Evolutionary conservation across 2,888 invertebrate species (phyloP).

Genomic region (Meteorus colon): DNA sequence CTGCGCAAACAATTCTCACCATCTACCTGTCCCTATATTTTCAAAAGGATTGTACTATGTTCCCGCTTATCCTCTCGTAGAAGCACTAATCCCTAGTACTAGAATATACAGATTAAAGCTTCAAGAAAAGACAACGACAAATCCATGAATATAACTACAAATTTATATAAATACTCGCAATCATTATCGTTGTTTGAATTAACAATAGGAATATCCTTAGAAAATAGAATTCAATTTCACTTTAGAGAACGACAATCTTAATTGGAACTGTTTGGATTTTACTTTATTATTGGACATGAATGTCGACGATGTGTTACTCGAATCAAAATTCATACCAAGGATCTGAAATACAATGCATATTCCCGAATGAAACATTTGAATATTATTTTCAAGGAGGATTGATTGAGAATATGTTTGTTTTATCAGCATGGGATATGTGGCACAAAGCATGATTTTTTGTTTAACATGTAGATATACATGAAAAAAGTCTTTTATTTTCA

Average conservation of each 20-base stretch:
- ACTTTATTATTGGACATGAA: no score
- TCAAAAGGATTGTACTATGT: slow-evolving; percentile 35
- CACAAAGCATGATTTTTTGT: no score
- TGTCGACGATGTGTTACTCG: no score
- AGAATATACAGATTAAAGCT: slow-evolving; percentile 20
- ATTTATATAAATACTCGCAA: neutral
- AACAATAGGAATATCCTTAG: neutral
- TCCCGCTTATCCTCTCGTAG: neutral
- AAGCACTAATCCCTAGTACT: slow-evolving; percentile 23
- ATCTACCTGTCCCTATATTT: slow-evolving; percentile 37
- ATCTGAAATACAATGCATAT: no score
- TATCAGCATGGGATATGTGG: no score
- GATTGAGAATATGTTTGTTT: no score
- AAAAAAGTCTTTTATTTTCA: no score
- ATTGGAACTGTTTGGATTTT: no score
- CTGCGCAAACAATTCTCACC: slow-evolving; percentile 57
- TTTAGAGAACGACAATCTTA: neutral
- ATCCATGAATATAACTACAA: neutral
- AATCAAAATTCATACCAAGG: no score
- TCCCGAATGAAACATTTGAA: no score
- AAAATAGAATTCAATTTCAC: neutral
- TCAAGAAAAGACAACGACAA: neutral
- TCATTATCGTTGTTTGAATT: neutral
- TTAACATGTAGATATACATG: no score
- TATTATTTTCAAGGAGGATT: no score